These are phyloP conservation scores for Plutomurus gul DNA, from an alignment of 1,140 invertebrate species.

Conservation along the genomic window DNA sequence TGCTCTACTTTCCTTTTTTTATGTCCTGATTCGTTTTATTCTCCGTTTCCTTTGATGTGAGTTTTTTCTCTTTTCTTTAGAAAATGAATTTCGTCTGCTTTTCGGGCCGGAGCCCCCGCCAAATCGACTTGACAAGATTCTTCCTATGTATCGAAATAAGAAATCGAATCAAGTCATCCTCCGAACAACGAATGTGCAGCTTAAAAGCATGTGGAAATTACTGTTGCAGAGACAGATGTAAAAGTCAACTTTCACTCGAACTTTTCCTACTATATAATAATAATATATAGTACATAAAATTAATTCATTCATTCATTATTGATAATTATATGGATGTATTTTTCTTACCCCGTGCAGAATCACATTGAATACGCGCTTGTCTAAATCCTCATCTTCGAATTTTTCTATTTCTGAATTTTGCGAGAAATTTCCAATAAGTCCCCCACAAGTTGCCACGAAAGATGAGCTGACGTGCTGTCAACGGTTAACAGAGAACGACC, in stretches of 20 bases:
- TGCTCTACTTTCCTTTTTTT: too few relatives aligned
- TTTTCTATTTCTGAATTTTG: conserved; percentile 54
- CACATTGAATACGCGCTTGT: conserved; percentile 48
- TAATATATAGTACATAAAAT: background rate
- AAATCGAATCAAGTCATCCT: conserved; percentile 46
- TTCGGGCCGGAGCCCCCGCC: conserved; percentile 42
- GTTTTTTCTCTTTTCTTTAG: conserved; percentile 22
- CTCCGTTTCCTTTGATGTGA: background rate
- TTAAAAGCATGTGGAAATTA: conserved; percentile 52
- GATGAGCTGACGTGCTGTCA: too few relatives aligned
- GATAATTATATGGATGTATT: background rate
- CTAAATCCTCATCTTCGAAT: conserved; percentile 52
- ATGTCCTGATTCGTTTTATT: background rate
- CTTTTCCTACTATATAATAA: too few relatives aligned
- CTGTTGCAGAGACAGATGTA: conserved; percentile 53
- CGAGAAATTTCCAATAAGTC: conserved; percentile 50
- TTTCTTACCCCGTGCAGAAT: conserved; percentile 43
- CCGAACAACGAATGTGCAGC: conserved; percentile 43
- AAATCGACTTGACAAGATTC: conserved; percentile 45
- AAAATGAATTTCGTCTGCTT: conserved; percentile 51
- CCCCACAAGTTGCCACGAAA: background rate
- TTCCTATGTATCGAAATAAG: conserved; percentile 39
- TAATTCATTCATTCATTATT: background rate
- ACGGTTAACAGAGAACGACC: too few relatives aligned
- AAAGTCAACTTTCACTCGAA: background rate